Conservation (phyloP, 2,113 vertebrate genomes). For the Axis porcinus region DNA sequence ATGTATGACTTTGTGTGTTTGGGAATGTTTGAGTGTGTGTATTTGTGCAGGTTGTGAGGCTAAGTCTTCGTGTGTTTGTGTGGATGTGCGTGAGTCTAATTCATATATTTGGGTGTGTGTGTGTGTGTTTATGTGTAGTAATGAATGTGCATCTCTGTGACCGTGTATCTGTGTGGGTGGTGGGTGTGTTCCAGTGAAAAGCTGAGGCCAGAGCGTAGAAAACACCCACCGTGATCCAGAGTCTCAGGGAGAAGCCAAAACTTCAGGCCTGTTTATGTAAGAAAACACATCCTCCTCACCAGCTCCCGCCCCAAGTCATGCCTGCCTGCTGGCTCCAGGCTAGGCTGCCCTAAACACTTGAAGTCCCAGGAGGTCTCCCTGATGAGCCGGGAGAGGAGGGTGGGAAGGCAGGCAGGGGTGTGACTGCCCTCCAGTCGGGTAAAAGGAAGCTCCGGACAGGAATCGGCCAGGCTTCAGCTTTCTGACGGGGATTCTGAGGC, state of each 20-base stretch:
- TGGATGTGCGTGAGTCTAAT: not conserved
- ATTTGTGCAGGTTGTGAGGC: not conserved
- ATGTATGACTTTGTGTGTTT: not conserved
- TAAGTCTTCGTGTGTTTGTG: not conserved
- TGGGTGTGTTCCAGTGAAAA: slow-evolving; percentile 9
- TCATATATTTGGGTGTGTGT: not conserved
- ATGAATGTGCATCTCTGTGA: not conserved
- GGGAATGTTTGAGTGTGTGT: not conserved
- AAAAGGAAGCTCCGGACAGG: not conserved
- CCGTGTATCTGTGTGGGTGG: not conserved
- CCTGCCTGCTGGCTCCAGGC: not conserved
- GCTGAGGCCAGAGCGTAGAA: not conserved
- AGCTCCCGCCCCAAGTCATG: not conserved
- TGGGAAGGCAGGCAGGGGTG: not conserved
- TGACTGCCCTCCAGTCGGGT: not conserved
- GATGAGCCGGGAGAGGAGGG: not conserved
- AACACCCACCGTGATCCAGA: not conserved
- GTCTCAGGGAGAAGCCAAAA: not conserved
- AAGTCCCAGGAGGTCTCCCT: not conserved
- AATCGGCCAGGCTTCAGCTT: not conserved
- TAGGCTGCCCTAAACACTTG: not conserved
- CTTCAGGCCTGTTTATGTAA: not conserved
- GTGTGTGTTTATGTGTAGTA: not conserved
- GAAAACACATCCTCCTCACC: not conserved
- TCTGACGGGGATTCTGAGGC: not conserved